Base-by-base conservation (phyloP, 2,888 invertebrate genomes). In the Metopia argyrocephala region DNA sequence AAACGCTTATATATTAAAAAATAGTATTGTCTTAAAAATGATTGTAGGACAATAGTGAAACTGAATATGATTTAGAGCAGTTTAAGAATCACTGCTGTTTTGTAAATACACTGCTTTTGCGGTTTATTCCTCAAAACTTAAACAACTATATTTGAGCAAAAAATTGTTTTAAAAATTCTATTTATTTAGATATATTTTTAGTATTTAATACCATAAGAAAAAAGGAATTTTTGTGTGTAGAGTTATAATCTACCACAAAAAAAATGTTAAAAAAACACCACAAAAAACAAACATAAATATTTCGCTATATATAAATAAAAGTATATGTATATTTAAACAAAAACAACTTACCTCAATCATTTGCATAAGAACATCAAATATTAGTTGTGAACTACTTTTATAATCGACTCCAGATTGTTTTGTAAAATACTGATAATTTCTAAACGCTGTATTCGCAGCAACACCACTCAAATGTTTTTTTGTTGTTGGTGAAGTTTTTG, bases 361-460 rank as follows among this genome's bases (percentile, higher is more conserved):
- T 85, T 97, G 96, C 1, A 95, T 93, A 84, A 96, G 97, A 38
- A 98, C 93, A 89, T 98, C 98, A 89, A 97, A 93, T 20, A 98
- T 92, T 87, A 98, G 95, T 88, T 97, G 97, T 68, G 98, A 91
- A 91, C 98, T 98, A 78, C 98, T 98, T 89, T 96, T 95, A 31
- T 98, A 92, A 91, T 98, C 98, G 46, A 98, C 92, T 12, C 94
- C 94, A 82, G 93, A 93, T 64, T 91, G 91, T 61, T 92, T 89
- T 50, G 87, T 87, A 76, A 90, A 89, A 84, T 90, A 88, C 61
- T 86, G 86, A 84, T 87, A 89, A 86, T 90, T 91, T 78, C 85
- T 87, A 78, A 87, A 87, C 54, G 85, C 80, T 38, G 87, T 85
- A 86, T 90, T 86, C 83, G 79, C 81, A 65, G 76, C 78, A 54